Conservation (phyloP, 2,113 vertebrate genomes). For the Cervus canadensis region DNA sequence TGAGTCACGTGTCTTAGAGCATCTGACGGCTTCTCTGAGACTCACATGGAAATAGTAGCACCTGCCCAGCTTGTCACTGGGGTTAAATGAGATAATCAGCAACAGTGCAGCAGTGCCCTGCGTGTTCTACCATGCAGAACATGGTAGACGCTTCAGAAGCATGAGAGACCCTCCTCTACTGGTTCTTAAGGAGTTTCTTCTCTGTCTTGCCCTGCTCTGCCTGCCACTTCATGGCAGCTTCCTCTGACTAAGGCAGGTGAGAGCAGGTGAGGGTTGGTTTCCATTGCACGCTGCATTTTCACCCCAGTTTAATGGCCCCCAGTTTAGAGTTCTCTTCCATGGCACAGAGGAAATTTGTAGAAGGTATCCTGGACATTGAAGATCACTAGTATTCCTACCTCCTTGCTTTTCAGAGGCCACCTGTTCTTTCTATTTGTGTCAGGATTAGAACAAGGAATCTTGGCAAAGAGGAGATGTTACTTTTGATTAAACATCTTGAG, state of each 20-base stretch:
- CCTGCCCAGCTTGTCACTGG: background rate
- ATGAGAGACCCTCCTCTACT: accelerated
- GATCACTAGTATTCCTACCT: background rate
- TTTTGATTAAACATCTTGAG: constrained; percentile 38
- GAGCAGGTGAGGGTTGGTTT: background rate
- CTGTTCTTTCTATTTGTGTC: constrained; percentile 31
- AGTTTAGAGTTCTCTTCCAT: background rate
- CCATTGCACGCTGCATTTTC: background rate
- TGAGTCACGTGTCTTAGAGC: background rate
- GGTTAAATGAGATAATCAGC: background rate
- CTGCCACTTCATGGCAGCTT: accelerated
- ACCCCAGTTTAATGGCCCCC: no score
- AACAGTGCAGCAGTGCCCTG: background rate
- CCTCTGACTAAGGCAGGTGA: background rate
- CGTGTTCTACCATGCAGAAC: background rate
- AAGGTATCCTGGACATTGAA: background rate
- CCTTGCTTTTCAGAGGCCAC: constrained; percentile 17
- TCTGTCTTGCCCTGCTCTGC: background rate
- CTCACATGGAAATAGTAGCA: background rate
- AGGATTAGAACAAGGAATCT: constrained; percentile 22
- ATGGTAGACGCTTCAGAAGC: background rate
- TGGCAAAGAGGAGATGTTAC: constrained; percentile 3
- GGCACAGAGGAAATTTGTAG: background rate
- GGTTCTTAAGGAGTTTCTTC: background rate
- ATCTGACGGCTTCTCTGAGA: background rate